Base-by-base conservation (phyloP, 2,113 vertebrate genomes). In the Pelecanoides urinatrix region DNA sequence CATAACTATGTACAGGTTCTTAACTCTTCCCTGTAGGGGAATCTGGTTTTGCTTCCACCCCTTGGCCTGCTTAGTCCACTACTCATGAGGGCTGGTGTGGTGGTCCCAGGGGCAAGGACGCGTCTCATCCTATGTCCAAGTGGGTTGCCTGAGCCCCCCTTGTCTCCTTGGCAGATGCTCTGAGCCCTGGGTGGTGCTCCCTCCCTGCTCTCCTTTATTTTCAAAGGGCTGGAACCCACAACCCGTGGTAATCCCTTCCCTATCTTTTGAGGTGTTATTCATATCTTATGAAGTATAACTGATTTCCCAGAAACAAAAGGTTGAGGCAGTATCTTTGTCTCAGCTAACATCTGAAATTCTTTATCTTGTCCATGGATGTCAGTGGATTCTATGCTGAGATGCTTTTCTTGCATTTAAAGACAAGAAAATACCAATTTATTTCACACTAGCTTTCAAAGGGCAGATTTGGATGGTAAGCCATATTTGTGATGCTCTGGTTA, bases 121-220 rank as follows among this genome's bases (percentile, higher is more conserved):
- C 77, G 36, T 85, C 67, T 61, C 70, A 36, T 40, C 61, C 61
- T 22, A 0, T 36, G 53, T 68, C 71, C 40, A 15, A 17, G n/a
- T 17, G 59, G 73, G 80, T 62, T 96, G 87, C 36, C 77, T 40
- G 17, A 87, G 38, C 84, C 77, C 80, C 65, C 81, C 55, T 92
- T 91, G 84, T 86, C 73, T 94, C 80, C 86, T 76, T 78, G 80
- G 86, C 94, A 86, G 83, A 66, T 96, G 53, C 77, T 90, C 73
- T 90, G 72, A 88, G 72, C 55, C 20, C 45, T 77, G 68, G 47
- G 52, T 86, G 50, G 79, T 0, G 0, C 40, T 78, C 52, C 20
- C 0, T 91, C 63, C 70, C 40, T 58, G 49, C 87, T 88, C 52
- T 89, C 14, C 72, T 84, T 90, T 82, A 86, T 95, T 94, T 92